A percentile compares a stretch with the other conserved stretches of the same genome.
Conservation (phyloP, 2,888 invertebrate species). For the Zygothrica quintamaculata region DNA sequence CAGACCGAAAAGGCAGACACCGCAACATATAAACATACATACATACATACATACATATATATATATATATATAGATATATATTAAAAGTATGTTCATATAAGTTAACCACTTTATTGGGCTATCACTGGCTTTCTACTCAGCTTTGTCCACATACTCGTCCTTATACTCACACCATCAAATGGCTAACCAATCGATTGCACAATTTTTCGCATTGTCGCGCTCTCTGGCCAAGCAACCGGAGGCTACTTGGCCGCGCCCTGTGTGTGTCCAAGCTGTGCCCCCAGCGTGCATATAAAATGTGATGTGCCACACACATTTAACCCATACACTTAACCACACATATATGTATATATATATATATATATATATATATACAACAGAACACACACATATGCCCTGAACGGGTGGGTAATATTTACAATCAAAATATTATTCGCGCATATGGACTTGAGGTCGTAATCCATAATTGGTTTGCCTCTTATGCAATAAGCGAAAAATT, state of each 20-base stretch:
- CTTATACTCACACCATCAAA: neutral
- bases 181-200: slow-evolving; percentile 71
- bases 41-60: neutral
- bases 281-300: slow-evolving; percentile 70
- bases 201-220: slow-evolving; percentile 82
- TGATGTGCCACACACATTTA: slow-evolving; percentile 28
- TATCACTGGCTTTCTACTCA: neutral
- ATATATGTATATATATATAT: slow-evolving; percentile 5
- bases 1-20: neutral
- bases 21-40: neutral
- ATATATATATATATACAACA: neutral
- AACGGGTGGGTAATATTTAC: slow-evolving; percentile 56
- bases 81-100: too few relatives aligned
- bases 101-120: too few relatives aligned
- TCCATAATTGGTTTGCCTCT: slow-evolving; percentile 72
- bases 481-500: slow-evolving; percentile 35
- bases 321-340: slow-evolving; percentile 5
- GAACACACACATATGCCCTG: slow-evolving; percentile 10
- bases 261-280: slow-evolving; percentile 69
- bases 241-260: slow-evolving; percentile 70
- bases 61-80: too few relatives aligned
- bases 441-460: slow-evolving; percentile 74
- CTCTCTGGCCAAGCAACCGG: slow-evolving; percentile 66
- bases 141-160: slow-evolving; percentile 11
- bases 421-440: slow-evolving; percentile 71